phyloP scores from a whole-genome alignment of 2,888 invertebrate species.

The Entomobrya multifasciata region DNA sequence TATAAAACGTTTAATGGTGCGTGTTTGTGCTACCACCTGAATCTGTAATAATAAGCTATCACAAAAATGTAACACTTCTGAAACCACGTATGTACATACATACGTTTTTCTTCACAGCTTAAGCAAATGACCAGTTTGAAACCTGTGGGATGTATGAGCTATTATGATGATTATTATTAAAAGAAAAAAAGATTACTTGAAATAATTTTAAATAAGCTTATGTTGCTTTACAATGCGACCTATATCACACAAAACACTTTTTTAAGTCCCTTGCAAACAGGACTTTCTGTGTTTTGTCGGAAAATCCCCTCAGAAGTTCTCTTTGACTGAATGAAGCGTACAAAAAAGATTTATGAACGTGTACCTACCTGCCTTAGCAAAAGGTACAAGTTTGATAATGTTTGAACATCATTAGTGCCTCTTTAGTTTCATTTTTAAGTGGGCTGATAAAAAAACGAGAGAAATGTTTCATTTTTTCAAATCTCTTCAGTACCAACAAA shows the following conservation, averaged over 20 bases:
- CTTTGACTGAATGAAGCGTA: neutral
- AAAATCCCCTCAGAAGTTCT: conserved; percentile 50
- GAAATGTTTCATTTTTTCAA: neutral
- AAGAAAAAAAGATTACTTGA: conserved; percentile 63
- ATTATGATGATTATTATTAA: conserved; percentile 56
- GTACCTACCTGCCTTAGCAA: conserved; percentile 26
- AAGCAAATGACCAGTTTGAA: conserved; percentile 47
- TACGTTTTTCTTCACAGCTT: neutral
- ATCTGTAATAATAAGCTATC: neutral
- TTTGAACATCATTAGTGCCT: conserved; percentile 41
- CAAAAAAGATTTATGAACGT: conserved; percentile 68
- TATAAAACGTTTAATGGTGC: conserved; percentile 3
- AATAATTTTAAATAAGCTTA: conserved; percentile 45
- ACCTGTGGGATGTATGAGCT: conserved; percentile 19
- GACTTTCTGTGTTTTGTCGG: conserved; percentile 62
- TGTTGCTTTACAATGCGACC: conserved; percentile 12
- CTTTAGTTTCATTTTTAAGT: conserved; percentile 1
- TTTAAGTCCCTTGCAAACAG: conserved; percentile 12
- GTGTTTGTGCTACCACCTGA: too few relatives aligned
- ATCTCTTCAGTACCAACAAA: conserved; percentile 2
- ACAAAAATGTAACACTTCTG: neutral
- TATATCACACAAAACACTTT: conserved; percentile 43
- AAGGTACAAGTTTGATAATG: conserved; percentile 20
- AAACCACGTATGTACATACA: neutral
- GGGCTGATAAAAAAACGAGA: too few relatives aligned